These are phyloP conservation scores for Centrocercus urophasianus DNA, from an alignment of 2,113 vertebrate genomes.

Conservation along the genomic window DNA sequence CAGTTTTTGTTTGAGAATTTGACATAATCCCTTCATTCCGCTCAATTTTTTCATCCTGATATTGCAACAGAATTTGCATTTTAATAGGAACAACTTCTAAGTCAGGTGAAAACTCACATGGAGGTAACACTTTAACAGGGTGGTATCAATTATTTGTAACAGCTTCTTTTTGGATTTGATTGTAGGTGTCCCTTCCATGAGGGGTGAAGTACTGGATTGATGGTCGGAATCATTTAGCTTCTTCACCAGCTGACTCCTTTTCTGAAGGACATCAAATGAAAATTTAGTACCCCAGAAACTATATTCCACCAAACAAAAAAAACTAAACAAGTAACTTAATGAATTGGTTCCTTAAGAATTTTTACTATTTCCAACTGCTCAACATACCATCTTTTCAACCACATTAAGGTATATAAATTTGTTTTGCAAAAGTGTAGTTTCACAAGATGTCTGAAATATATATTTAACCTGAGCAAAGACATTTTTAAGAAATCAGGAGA, in stretches of 20 bases:
- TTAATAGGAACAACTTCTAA: neutral
- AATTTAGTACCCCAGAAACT: neutral
- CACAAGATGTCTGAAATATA: neutral
- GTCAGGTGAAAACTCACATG: constrained; percentile 82
- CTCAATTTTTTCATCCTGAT: neutral
- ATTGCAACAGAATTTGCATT: fast-evolving
- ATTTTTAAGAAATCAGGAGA: neutral
- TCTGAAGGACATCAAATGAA: constrained; percentile 76
- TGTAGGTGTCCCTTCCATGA: constrained; percentile 96
- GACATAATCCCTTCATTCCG: neutral
- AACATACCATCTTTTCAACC: neutral
- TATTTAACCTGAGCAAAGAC: neutral
- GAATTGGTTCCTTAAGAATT: neutral
- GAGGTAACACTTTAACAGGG: constrained; percentile 95
- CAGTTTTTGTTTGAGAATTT: neutral
- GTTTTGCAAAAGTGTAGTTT: neutral
- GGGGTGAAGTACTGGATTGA: constrained; percentile 90
- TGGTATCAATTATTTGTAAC: constrained; percentile 97
- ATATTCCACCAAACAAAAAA: neutral
- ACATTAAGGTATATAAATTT: neutral
- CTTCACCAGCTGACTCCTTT: constrained; percentile 96
- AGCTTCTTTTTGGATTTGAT: constrained; percentile 98
- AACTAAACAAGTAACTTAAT: neutral
- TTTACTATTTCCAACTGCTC: neutral
- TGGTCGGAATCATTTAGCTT: constrained; percentile 95